A percentile compares a stretch with the other conserved stretches of the same genome.
These are phyloP conservation scores for Atrina japonica DNA, from an alignment of 2,888 invertebrate genomes.

Conservation along the genomic window DNA sequence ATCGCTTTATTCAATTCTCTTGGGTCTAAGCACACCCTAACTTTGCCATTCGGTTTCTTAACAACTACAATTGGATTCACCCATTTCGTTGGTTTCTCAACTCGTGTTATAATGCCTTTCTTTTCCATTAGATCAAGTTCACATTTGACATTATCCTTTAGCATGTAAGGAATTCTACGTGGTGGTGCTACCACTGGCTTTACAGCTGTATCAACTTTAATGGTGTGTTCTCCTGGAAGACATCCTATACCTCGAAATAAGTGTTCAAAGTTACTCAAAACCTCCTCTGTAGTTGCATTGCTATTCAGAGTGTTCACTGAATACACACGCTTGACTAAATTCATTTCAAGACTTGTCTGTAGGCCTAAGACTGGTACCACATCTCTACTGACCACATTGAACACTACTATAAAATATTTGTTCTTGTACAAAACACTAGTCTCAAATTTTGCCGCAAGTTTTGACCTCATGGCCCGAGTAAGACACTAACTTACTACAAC, in stretches of 20 bases:
- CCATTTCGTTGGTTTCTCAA: conserved; percentile 20
- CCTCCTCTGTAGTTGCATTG: background rate
- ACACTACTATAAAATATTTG: conserved; percentile 13
- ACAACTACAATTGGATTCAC: conserved; percentile 27
- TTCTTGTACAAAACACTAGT: conserved; percentile 13
- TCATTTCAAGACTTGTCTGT: conserved; percentile 31
- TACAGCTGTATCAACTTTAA: conserved; percentile 10
- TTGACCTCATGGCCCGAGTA: conserved; percentile 28
- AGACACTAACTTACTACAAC: conserved; percentile 23
- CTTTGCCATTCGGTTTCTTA: conserved; percentile 18
- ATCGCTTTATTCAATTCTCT: conserved; percentile 46
- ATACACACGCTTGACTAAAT: conserved; percentile 35
- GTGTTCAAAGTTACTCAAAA: conserved; percentile 37
- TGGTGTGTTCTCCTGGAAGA: conserved; percentile 40
- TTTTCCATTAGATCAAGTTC: conserved; percentile 27
- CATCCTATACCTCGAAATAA: conserved; percentile 46
- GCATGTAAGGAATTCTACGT: conserved; percentile 37
- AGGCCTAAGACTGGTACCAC: conserved; percentile 27
- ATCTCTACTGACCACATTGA: conserved; percentile 24
- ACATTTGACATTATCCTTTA: conserved; percentile 28
- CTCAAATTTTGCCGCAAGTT: conserved; percentile 10
- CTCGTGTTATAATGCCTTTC: conserved; percentile 10
- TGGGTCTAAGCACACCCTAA: conserved; percentile 45
- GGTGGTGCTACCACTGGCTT: conserved; percentile 41
- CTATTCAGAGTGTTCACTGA: conserved; percentile 20